Evolutionary conservation across 2,888 invertebrate genomes (phyloP).

Genomic region (Cerastoderma edule): DNA sequence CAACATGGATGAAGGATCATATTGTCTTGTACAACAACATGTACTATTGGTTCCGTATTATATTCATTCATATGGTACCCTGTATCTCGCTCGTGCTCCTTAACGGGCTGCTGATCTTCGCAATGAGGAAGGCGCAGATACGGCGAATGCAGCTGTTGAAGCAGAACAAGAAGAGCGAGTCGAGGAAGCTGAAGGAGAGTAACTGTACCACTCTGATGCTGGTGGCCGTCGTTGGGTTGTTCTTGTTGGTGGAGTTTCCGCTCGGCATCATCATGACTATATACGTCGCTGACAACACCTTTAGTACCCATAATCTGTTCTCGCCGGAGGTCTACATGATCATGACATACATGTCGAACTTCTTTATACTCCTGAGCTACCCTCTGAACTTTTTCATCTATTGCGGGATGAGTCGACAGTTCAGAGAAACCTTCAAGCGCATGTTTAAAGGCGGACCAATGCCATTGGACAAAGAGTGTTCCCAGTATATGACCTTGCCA

Average conservation of each 20-base stretch:
- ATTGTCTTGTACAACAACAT: constrained; percentile 91
- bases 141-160: constrained; percentile 91
- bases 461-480: constrained; percentile 76
- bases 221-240: constrained; percentile 84
- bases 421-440: constrained; percentile 96
- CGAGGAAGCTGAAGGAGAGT: constrained; percentile 80
- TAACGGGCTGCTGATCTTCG: constrained; percentile 93
- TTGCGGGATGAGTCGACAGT: constrained; percentile 97
- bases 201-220: constrained; percentile 84
- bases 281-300: constrained; percentile 88
- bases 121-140: constrained; percentile 92
- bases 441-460: constrained; percentile 86
- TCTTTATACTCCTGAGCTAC: constrained; percentile 95
- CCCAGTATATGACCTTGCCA: constrained; percentile 79
- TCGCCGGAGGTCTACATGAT: constrained; percentile 65
- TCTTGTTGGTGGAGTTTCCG: constrained; percentile 85
- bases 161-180: constrained; percentile 86
- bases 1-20: constrained; percentile 67
- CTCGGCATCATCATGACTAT: constrained; percentile 86
- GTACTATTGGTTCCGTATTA: constrained; percentile 90
- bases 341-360: constrained; percentile 89
- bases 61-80: constrained; percentile 96
- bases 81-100: constrained; percentile 94
- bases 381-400: constrained; percentile 98
- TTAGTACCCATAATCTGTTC: constrained; percentile 64